These are phyloP conservation scores for Numida meleagris DNA, from an alignment of 2,113 vertebrate species.

Conservation along the genomic window DNA sequence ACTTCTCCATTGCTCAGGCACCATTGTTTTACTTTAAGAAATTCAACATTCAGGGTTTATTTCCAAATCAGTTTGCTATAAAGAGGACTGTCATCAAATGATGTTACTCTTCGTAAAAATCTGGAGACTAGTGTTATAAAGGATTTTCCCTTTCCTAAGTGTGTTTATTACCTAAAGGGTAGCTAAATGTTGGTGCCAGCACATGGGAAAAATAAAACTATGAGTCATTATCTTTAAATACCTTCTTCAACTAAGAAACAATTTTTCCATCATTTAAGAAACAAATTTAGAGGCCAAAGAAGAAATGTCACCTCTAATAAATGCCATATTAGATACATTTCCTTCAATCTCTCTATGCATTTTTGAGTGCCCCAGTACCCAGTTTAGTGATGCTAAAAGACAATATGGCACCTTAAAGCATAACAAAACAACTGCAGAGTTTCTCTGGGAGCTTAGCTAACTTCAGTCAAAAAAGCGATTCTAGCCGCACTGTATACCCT, in stretches of 20 bases:
- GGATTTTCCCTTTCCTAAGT: neutral
- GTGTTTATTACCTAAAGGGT: neutral
- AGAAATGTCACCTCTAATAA: neutral
- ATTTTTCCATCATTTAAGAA: neutral
- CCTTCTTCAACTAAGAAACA: neutral
- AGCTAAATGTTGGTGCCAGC: neutral
- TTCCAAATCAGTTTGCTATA: neutral
- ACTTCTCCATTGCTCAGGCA: neutral
- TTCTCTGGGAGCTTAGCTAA: neutral
- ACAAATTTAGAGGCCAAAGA: neutral
- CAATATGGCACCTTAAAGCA: neutral
- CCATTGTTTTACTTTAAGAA: neutral
- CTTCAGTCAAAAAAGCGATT: neutral
- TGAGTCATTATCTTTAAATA: neutral
- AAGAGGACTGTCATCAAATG: neutral
- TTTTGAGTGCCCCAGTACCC: neutral
- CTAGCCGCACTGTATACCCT: neutral
- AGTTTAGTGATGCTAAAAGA: neutral
- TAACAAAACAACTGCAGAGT: neutral
- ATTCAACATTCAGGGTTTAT: neutral
- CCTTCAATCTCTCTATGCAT: neutral
- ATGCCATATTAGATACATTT: neutral
- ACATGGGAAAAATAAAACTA: fast-evolving
- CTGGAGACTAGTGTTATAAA: neutral
- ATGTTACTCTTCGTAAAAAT: neutral